A percentile compares a stretch with the other conserved stretches of the same genome.
These are phyloP conservation scores for Idaea dimidiata DNA, from an alignment of 2,888 invertebrate genomes.

Conservation along the genomic window DNA sequence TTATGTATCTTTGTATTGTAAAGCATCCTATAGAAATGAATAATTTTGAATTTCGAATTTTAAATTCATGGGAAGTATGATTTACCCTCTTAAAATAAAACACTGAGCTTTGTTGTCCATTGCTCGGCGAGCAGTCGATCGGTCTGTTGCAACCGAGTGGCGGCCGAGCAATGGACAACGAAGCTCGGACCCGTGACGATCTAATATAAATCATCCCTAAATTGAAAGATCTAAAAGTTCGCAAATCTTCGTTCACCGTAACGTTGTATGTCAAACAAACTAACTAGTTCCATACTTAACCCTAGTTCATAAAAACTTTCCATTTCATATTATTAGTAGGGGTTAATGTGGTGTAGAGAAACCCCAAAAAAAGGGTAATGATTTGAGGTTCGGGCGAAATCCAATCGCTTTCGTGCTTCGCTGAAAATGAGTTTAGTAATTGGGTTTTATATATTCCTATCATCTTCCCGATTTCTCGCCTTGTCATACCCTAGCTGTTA, in stretches of 20 bases:
- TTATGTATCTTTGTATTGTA: too few species aligned
- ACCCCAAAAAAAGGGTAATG: constrained; percentile 1
- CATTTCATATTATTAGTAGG: not conserved
- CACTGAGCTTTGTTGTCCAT: too few species aligned
- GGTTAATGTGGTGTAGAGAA: constrained; percentile 1
- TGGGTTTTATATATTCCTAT: not conserved
- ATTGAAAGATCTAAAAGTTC: not conserved
- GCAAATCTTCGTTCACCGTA: not conserved
- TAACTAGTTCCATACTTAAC: not conserved
- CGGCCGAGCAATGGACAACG: too few species aligned
- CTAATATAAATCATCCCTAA: too few species aligned
- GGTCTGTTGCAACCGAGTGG: too few species aligned
- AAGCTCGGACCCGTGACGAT: too few species aligned
- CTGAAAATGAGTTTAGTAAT: not conserved
- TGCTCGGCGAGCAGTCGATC: too few species aligned
- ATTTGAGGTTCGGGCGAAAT: not conserved
- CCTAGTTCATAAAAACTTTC: not conserved
- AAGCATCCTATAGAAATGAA: too few species aligned
- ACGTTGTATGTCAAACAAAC: not conserved
- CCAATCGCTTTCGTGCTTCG: not conserved
- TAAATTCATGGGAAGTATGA: too few species aligned
- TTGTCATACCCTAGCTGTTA: too few species aligned
- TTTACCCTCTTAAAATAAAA: too few species aligned
- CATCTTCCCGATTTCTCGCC: not conserved
- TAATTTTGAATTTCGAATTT: too few species aligned